phyloP scores from a whole-genome alignment of 1,140 invertebrate species.

The Aethina tumida region DNA sequence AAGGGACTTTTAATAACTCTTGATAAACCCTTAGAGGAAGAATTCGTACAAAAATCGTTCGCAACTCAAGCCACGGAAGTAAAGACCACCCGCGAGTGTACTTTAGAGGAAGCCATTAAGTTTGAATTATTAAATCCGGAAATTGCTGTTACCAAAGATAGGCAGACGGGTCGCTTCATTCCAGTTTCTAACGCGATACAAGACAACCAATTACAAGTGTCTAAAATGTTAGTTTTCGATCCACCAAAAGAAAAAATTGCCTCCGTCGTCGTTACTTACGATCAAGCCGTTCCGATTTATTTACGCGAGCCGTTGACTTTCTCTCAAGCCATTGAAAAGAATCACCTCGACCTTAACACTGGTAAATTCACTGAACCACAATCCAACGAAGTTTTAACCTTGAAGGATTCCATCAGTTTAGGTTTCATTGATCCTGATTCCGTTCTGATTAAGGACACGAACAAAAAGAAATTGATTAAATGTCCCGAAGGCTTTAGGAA shows the following conservation, averaged over 20 bases:
- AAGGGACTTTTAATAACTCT: conserved; percentile 63
- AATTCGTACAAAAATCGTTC: conserved; percentile 18
- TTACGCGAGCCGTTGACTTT: conserved; percentile 62
- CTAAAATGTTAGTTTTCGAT: conserved; percentile 54
- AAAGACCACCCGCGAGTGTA: conserved; percentile 51
- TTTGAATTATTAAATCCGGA: conserved; percentile 67
- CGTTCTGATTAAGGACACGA: conserved; percentile 76
- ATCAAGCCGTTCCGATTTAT: conserved; percentile 61
- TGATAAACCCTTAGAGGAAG: conserved; percentile 51
- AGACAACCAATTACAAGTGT: conserved; percentile 58
- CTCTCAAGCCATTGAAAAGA: conserved; percentile 64
- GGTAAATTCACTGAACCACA: conserved; percentile 66
- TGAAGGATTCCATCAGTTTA: conserved; percentile 73
- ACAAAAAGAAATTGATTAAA: conserved; percentile 70
- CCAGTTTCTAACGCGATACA: conserved; percentile 59
- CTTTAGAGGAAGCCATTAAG: conserved; percentile 67
- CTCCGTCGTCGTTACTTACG: conserved; percentile 60
- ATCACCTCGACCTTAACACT: conserved; percentile 57
- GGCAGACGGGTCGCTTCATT: conserved; percentile 61
- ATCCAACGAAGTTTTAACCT: conserved; percentile 56
- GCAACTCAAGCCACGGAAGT: conserved; percentile 35
- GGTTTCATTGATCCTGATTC: conserved; percentile 82
- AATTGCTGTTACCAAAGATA: conserved; percentile 67
- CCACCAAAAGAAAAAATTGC: conserved; percentile 51
- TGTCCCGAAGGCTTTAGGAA: conserved; percentile 76